Evolutionary conservation across 2,797 vertebrate genomes (phyloP), one percentile per base, ranked within the genome.

Genomic region (Pogonophryne albipinna): DNA sequence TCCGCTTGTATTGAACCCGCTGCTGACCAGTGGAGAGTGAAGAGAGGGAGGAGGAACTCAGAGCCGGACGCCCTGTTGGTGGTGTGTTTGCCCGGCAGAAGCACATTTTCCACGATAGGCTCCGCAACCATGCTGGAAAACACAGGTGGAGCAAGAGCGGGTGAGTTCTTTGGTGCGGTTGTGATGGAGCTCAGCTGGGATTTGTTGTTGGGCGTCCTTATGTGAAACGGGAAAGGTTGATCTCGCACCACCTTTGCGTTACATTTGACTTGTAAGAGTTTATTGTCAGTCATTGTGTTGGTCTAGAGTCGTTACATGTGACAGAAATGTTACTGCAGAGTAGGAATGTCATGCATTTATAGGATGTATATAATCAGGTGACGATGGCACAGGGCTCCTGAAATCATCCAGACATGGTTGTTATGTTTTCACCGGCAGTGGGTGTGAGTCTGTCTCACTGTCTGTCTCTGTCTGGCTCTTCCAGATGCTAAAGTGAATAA

Each of bases 401-500:
- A 67, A 17, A 34, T 68, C 14, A 44, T 4, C 12, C 10, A 60
- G 45, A 59, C 38, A n/a, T 56, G 1, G 38, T 64, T 63, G 65
- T 59, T 34, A 11, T 60, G 46, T 60, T 64, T 79, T 60, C 47
- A 56, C 42, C 4, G 6, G 20, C 55, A 65, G 60, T n/a, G 10
- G 59, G 66, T 78, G 71, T 83, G 57, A 85, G 73, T 78, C 42
- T 78, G 53, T 82, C 83, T 90, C 79, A 87, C 72, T 87, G n/a
- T 77, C 61, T 88, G 58, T 88, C 62, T 92, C 85, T 87, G 90
- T 96, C 85, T 96, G 85, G 89, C 93, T 94, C 90, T 95, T 94
- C 81, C 94, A 99, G 98, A 99, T 96, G 96, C 96, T 93, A 98
- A 96, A 98, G 98, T 99, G 97, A 99, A 96, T 95, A 98, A 96